These are phyloP conservation scores for Tenthredo scrophulariae DNA, from an alignment of 2,888 invertebrate species.

Conservation along the genomic window DNA sequence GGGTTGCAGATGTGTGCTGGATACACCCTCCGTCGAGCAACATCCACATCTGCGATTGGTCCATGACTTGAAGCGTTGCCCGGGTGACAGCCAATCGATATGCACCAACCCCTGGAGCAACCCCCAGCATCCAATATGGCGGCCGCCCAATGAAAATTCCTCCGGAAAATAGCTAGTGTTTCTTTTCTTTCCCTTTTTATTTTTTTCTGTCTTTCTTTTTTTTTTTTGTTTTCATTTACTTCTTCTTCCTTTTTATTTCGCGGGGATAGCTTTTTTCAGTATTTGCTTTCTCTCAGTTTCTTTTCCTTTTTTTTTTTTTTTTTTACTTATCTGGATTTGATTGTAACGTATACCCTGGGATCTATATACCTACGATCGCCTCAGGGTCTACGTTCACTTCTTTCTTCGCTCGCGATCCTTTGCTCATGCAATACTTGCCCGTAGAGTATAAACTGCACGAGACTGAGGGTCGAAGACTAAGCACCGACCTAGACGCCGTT, in stretches of 20 bases:
- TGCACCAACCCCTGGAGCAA: conserved; percentile 51
- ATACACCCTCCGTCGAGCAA: conserved; percentile 55
- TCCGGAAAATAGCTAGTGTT: conserved; percentile 76
- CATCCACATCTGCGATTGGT: conserved; percentile 73
- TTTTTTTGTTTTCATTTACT: conserved; percentile 61
- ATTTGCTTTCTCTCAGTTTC: conserved; percentile 49
- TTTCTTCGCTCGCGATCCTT: not conserved
- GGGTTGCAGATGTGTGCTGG: conserved; percentile 59
- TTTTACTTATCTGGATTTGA: conserved; percentile 73
- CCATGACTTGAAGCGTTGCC: conserved; percentile 73
- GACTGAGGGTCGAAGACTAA: not conserved
- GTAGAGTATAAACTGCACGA: not conserved
- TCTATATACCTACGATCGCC: conserved; percentile 52
- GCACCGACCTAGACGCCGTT: not conserved
- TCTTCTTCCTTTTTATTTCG: conserved; percentile 64
- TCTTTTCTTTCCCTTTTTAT: conserved; percentile 65
- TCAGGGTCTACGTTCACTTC: conserved; percentile 52
- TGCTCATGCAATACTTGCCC: not conserved
- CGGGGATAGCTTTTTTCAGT: conserved; percentile 46
- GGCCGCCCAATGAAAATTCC: conserved; percentile 76
- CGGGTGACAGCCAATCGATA: conserved; percentile 65
- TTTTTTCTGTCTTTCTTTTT: not conserved
- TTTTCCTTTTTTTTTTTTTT: conserved; percentile 61
- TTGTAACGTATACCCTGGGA: conserved; percentile 71
- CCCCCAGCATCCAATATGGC: conserved; percentile 72